phyloP scores from a whole-genome alignment of 2,113 vertebrate genomes.

The Kobus ellipsiprymnus region DNA sequence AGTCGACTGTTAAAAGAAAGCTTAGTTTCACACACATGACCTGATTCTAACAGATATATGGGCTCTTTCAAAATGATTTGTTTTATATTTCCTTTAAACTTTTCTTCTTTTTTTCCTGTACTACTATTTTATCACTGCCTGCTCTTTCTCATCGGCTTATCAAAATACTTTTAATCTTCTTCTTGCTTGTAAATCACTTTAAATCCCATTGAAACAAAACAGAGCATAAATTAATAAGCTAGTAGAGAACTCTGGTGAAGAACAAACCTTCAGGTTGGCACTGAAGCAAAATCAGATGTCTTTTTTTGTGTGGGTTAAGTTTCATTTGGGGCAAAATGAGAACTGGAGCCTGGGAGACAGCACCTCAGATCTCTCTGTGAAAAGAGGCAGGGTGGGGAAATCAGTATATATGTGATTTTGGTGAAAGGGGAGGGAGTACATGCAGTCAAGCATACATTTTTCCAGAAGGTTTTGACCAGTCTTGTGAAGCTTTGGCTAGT shows the following conservation, averaged over 20 bases:
- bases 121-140: not conserved
- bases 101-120: not conserved
- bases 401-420: not conserved
- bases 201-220: not conserved
- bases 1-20: not conserved
- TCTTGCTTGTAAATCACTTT: not conserved
- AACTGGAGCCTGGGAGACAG: not conserved
- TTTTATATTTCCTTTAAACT: not conserved
- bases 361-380: not conserved
- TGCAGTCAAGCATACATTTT: not conserved
- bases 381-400: not conserved
- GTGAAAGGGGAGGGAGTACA: not conserved
- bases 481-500: not conserved
- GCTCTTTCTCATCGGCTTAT: not conserved
- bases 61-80: not conserved
- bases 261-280: not conserved
- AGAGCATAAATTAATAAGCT: not conserved
- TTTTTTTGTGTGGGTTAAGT: not conserved
- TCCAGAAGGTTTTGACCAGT: not conserved
- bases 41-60: not conserved
- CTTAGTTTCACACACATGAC: not conserved
- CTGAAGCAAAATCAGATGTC: not conserved
- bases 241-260: not conserved
- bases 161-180: not conserved
- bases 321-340: not conserved